These are phyloP conservation scores for Arrhopalites spinosus DNA, from an alignment of 2,888 invertebrate species.

Conservation along the genomic window DNA sequence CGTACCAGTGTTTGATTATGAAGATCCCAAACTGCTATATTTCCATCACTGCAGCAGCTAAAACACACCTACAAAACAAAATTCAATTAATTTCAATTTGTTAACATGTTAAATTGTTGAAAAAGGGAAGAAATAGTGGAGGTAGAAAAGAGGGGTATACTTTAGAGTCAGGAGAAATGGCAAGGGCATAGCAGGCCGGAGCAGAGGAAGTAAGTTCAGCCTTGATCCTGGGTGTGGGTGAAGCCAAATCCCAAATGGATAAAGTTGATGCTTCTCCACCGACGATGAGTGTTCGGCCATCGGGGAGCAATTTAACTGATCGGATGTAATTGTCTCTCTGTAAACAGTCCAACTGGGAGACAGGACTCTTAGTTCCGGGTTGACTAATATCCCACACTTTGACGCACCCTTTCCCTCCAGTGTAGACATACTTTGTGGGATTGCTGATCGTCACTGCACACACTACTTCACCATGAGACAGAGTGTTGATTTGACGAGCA, in stretches of 20 bases:
- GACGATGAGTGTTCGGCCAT: constrained; percentile 90
- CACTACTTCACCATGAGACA: constrained; percentile 94
- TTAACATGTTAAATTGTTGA: background rate
- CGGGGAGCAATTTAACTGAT: constrained; percentile 89
- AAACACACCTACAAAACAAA: constrained; percentile 74
- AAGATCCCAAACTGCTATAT: constrained; percentile 95
- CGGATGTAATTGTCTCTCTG: constrained; percentile 95
- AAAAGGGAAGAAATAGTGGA: background rate
- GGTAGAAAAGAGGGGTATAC: constrained; percentile 59
- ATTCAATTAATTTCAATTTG: background rate
- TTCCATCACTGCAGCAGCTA: constrained; percentile 96
- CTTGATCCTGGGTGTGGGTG: constrained; percentile 87
- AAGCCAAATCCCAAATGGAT: constrained; percentile 93
- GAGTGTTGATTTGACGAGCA: constrained; percentile 87
- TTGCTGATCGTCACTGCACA: constrained; percentile 96
- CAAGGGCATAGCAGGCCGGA: constrained; percentile 96
- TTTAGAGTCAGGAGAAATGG: constrained; percentile 93
- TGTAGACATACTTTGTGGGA: constrained; percentile 90
- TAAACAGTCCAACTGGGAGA: constrained; percentile 90
- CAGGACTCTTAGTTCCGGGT: constrained; percentile 81
- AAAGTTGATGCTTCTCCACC: constrained; percentile 95
- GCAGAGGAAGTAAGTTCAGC: constrained; percentile 92
- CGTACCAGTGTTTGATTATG: constrained; percentile 91
- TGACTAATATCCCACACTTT: constrained; percentile 97
- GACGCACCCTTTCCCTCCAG: constrained; percentile 95